Base-by-base conservation (phyloP, 2,113 vertebrate genomes). In the Rattus norvegicus region DNA sequence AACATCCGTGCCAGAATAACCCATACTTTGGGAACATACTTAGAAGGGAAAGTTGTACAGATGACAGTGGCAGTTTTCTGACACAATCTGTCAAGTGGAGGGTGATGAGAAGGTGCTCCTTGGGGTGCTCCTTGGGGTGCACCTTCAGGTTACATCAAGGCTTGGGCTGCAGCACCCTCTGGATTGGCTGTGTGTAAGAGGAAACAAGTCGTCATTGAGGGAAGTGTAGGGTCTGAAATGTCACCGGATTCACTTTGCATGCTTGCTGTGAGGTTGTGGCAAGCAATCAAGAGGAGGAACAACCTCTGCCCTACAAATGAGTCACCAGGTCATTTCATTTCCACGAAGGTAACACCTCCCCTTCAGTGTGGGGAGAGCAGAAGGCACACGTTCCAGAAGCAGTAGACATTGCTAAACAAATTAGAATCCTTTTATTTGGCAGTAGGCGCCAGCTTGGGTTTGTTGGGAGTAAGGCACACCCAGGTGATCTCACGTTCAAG, bases 401-500 rank as follows among this genome's bases (percentile, higher is more conserved):
- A 61, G 14, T 28, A 47, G 49, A 65, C 73, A 61, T 92, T 92
- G 61, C 65, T 97, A 86, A 95, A 97, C 70, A 92, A 91, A 91
- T 90, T 43, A 63, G 73, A 84, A 80, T 56, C 28, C 56, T 92
- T 93, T 91, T 63, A 87, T 81, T 61, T 49, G 73, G 67, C 72
- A 63, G 88, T 16, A 94, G 84, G 77, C 7, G 1, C 79, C 88
- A 87, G 36, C 30, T 20, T 84, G 88, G 83, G 90, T 83, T 97
- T 77, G 73, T 26, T 17, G 67, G 67, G 63, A 75, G 30, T 28
- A 33, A 86, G 24, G 76, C 76, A 36, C 43, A 28, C 43, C 77
- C 67, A 63, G 72, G 54, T 54, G 79, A 80, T 20, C 4, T 79
- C 19, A 26, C 39, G 24, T 69, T 39, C 36, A 54, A 9, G 22